Evolutionary conservation across 92 coral and sea anemone genomes (phyloP), one percentile per base, ranked within the genome.

Genomic region (Actinostola sp.): DNA sequence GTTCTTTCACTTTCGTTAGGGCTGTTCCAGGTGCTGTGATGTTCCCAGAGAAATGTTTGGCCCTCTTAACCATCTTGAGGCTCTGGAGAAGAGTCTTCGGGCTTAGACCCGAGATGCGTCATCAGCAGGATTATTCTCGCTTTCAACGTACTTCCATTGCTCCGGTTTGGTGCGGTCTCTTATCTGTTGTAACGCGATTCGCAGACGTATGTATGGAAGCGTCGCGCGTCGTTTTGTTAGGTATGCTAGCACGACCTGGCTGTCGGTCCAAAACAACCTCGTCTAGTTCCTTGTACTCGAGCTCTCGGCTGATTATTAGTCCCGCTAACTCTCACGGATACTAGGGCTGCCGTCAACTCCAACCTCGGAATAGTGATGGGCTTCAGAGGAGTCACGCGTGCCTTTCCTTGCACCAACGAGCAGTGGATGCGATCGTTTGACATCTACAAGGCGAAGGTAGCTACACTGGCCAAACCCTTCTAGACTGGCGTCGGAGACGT

Each of bases 401-500:
- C 57, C 67, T 81, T 81, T 42, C 81, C 86, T 75, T 51, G 62
- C 16, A 81, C 79, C 1, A 81, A 58, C 28, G 86, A 25, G 45
- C 86, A 81, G 25, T 81, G 86, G 12, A 81, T 29, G 32, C 45
- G 43, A 8, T 65, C 46, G n/a, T 33, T 32, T 23, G 33, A 63
- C 54, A 48, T 81, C 43, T 13, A 61, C 53, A n/a, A 63, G 51
- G 17, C 86, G 36, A 12, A 80, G 70, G 51, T 80, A 80, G 66
- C 53, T 38, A 46, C 85, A 79, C 48, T 78, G 82, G 14, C 82
- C 67, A 25, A 67, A 77, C 29, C 82, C 82, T 39, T 67, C 54
- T 42, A 42, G 26, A 62, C 85, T 79, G 46, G 79, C 85, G 29
- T 79, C 85, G 19, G 85, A 80, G 66, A 80, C 72, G 48, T 63